Evolutionary conservation across 2,888 invertebrate genomes (phyloP), one percentile per base, ranked within the genome.

Genomic region (Unio delphinus): DNA sequence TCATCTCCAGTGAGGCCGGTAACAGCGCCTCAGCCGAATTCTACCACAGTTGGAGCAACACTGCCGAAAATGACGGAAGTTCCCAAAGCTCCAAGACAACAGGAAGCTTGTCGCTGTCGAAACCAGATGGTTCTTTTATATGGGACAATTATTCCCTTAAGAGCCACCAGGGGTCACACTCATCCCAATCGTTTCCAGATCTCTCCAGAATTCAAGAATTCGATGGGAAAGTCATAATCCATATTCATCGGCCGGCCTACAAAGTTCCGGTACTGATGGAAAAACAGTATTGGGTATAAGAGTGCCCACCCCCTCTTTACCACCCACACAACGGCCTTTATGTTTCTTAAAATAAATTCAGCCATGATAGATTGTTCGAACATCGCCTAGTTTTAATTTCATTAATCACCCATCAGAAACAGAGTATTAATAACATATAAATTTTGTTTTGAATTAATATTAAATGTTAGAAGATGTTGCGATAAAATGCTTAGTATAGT

Each of bases 241-340:
- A 70, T 30, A 28, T 70, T 55, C 23, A 70, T 30, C 67, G 67
- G 67, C 61, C 68, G 54, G 68, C 69, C 66, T 68, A 71, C 59
- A 71, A 76, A 15, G 76, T 74, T 1, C 83, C 83, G 7, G 74
- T 81, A 1, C 70, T 83, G 2, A 76, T 74, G 61, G 80, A 81
- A 59, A 80, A 79, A 58, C 81, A 80, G 30, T 81, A 83, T 60
- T 83, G 83, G 83, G 83, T 83, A 56, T 81, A 63, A 75, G 15
- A 45, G 45, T 45, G 45, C 11, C 15, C 45, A 1, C 23, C 30
- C 5, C 30, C 45, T 15, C 8, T 15, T 45, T 45, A 45, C 45
- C 45, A 15, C 15, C 45, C 45, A 45, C 45, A 45, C 15, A 45
- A 15, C 15, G 11, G 15, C 45, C 15, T 45, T 45, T 45, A 45